phyloP scores from a whole-genome alignment of 1,140 invertebrate species.

The Microplitis demolitor region DNA sequence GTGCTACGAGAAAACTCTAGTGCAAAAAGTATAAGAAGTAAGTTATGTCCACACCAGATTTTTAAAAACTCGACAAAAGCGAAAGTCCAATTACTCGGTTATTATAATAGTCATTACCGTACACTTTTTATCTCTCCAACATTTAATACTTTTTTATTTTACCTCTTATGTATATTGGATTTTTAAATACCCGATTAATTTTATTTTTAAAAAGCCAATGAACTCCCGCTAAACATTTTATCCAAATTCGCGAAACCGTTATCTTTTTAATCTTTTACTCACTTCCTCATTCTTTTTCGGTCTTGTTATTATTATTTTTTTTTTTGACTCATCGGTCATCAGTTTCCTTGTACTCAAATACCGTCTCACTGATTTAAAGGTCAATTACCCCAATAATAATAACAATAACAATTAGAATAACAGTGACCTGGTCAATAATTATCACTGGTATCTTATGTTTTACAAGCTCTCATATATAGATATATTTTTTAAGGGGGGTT shows the following conservation, averaged over 20 bases:
- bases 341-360: background rate
- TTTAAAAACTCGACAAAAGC: slow-evolving; percentile 31
- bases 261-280: background rate
- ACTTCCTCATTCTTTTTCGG: slow-evolving; percentile 4
- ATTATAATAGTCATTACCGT: slow-evolving; percentile 25
- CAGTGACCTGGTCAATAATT: no score
- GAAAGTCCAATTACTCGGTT: slow-evolving; percentile 31
- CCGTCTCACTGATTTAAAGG: background rate
- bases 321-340: background rate
- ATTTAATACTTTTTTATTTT: background rate
- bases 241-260: slow-evolving; percentile 11
- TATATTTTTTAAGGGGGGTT: no score
- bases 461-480: no score
- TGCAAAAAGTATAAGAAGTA: background rate
- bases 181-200: background rate
- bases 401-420: background rate
- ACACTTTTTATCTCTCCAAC: background rate
- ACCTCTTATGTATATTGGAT: background rate
- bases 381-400: background rate
- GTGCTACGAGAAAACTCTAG: background rate
- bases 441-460: no score
- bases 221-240: background rate
- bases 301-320: background rate
- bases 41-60: background rate
- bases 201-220: background rate